Percentiles rank a stretch among this genome's conserved stretches.
Evolutionary conservation across 2,113 vertebrate genomes (phyloP).

Genomic region (Siniperca chuatsi): DNA sequence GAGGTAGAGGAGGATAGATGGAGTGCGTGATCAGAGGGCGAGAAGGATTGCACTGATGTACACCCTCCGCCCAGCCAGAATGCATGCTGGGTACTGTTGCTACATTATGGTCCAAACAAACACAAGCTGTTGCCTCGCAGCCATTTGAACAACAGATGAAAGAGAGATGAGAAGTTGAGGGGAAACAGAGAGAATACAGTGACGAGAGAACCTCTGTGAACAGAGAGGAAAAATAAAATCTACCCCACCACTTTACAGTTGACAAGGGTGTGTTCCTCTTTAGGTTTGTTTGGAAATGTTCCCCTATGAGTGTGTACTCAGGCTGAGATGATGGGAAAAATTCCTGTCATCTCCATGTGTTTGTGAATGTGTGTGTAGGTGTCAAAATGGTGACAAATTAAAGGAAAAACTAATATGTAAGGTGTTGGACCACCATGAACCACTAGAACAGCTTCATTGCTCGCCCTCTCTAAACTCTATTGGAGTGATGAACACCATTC

Average conservation of each 20-base stretch:
- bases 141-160: constrained; percentile 38
- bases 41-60: constrained; percentile 7
- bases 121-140: constrained; percentile 59
- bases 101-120: constrained; percentile 70
- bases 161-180: constrained; percentile 11
- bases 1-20: background rate
- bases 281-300: constrained; percentile 49
- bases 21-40: constrained; percentile 11
- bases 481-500: background rate
- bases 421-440: constrained; percentile 43
- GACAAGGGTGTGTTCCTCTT: constrained; percentile 28
- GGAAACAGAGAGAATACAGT: constrained; percentile 13
- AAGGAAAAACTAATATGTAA: constrained; percentile 41
- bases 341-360: constrained; percentile 34
- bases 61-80: constrained; percentile 7
- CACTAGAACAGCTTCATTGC: background rate
- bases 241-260: background rate
- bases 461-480: background rate
- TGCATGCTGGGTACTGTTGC: constrained; percentile 65
- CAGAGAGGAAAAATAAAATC: constrained; percentile 27
- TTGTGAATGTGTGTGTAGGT: constrained; percentile 40
- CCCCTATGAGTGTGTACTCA: background rate
- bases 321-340: constrained; percentile 38
- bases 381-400: constrained; percentile 46
- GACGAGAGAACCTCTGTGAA: constrained; percentile 24